A percentile compares a stretch with the other conserved stretches of the same genome.
Evolutionary conservation across 2,797 vertebrate species (phyloP).

Genomic region (Falco concolor): DNA sequence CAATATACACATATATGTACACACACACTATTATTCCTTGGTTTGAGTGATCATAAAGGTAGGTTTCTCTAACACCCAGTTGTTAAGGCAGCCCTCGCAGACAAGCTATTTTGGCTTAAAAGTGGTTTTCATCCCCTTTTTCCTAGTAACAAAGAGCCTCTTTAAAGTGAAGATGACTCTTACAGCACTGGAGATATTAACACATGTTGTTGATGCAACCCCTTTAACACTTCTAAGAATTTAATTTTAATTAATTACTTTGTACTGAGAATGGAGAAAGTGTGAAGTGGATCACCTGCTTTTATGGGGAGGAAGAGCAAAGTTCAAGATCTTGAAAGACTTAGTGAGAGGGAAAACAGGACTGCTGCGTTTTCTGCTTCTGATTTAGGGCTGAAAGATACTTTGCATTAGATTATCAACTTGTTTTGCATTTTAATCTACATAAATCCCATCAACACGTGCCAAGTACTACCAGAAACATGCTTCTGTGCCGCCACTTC

Average conservation of each 20-base stretch:
- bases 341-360: constrained; percentile 1
- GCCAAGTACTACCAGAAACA: neutral
- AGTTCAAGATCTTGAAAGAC: neutral
- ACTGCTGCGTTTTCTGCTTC: neutral
- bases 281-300: neutral
- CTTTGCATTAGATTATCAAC: neutral
- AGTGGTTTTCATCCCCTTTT: neutral
- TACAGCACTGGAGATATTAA: neutral
- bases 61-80: neutral
- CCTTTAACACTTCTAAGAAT: constrained; percentile 10
- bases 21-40: neutral
- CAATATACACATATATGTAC: accelerated
- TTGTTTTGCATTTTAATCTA: constrained; percentile 43
- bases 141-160: neutral
- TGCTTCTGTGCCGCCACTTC: neutral
- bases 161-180: constrained; percentile 15
- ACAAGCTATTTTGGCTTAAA: neutral
- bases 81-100: neutral
- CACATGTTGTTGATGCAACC: neutral
- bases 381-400: neutral
- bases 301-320: neutral
- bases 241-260: constrained; percentile 41
- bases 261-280: neutral
- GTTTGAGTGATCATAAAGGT: neutral
- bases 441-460: neutral